phyloP scores from a whole-genome alignment of 2,888 invertebrate species.

The Cataglyphis albicans region DNA sequence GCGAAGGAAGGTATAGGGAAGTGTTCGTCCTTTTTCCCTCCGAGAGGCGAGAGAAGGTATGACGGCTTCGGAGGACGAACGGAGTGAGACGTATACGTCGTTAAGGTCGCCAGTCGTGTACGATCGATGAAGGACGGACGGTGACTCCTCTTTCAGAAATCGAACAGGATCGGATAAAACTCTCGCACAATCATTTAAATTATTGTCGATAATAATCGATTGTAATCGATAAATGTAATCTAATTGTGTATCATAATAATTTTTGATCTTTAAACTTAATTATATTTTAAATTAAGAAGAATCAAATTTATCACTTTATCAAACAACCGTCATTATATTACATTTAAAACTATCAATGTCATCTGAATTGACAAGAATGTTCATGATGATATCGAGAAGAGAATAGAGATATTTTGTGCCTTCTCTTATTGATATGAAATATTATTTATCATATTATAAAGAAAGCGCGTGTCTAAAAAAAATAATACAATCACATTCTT shows the following conservation, averaged over 20 bases:
- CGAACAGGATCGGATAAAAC: slow-evolving; percentile 62
- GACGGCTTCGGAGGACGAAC: slow-evolving; percentile 60
- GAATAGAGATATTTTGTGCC: background rate
- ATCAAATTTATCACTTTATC: background rate
- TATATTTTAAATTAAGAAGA: background rate
- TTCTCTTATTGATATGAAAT: background rate
- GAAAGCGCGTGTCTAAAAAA: background rate
- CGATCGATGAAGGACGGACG: slow-evolving; percentile 80
- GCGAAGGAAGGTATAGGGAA: slow-evolving; percentile 63
- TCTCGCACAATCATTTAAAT: slow-evolving; percentile 2
- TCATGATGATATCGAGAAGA: background rate
- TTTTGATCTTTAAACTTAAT: background rate
- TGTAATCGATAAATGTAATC: background rate
- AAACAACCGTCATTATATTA: background rate
- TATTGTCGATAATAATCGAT: background rate
- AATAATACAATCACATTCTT: background rate
- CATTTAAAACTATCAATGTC: background rate
- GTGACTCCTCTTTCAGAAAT: slow-evolving; percentile 76
- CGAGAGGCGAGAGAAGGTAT: slow-evolving; percentile 54
- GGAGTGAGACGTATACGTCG: slow-evolving; percentile 62
- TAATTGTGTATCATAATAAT: background rate
- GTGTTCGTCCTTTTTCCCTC: slow-evolving; percentile 64
- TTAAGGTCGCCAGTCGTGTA: slow-evolving; percentile 74
- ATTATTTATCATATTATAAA: background rate
- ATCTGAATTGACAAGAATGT: background rate